Conservation (phyloP, 2,797 vertebrate genomes). For the Morelia viridis region DNA sequence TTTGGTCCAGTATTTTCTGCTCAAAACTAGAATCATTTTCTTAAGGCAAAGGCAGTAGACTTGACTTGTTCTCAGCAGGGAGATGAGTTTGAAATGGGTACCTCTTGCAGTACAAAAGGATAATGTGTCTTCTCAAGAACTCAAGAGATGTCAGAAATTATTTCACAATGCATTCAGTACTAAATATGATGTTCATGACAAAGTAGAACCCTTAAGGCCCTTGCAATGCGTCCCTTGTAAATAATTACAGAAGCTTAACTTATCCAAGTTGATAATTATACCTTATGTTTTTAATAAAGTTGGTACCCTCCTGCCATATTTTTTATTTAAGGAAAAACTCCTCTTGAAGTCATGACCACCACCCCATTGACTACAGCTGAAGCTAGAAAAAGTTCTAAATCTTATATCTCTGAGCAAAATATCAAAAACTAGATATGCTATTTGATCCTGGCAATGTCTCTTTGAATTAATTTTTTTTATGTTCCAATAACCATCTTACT, state of each 20-base stretch:
- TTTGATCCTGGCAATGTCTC: constrained; percentile 41
- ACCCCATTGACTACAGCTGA: constrained; percentile 20
- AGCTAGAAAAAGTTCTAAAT: constrained; percentile 22
- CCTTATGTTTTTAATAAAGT: constrained; percentile 28
- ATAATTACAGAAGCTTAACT: constrained; percentile 38
- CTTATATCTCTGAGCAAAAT: constrained; percentile 31
- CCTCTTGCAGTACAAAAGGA: background rate
- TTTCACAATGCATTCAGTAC: background rate
- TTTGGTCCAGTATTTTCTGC: background rate
- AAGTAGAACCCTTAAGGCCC: background rate
- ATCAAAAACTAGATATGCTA: constrained; percentile 44
- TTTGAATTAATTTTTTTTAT: constrained; percentile 45
- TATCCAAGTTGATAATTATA: constrained; percentile 24
- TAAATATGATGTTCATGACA: background rate
- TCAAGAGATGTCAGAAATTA: background rate
- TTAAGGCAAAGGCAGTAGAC: too few species aligned
- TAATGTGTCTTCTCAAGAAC: background rate
- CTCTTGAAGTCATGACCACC: constrained; percentile 18
- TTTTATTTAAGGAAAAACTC: constrained; percentile 21
- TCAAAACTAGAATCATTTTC: background rate
- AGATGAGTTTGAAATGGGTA: background rate
- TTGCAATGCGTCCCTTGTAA: constrained; percentile 21
- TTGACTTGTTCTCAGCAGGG: background rate
- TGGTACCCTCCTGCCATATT: background rate
- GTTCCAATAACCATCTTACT: constrained; percentile 53